Conservation (phyloP, 2,797 vertebrate species). For the Fundulus diaphanus region DNA sequence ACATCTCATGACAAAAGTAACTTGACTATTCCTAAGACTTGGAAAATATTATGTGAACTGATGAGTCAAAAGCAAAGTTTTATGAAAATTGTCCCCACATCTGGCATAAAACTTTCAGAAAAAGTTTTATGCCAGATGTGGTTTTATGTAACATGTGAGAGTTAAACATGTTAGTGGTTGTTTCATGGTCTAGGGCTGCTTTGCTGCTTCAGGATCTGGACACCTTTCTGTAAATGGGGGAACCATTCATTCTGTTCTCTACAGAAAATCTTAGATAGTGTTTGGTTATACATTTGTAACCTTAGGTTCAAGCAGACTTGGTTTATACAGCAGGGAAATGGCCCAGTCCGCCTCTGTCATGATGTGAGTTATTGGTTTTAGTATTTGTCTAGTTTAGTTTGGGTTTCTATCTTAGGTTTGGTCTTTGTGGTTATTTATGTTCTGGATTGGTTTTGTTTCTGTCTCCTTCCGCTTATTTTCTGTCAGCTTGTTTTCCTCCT, state of each 20-base stretch:
- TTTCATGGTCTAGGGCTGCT: background rate
- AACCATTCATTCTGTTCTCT: background rate
- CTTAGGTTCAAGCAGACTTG: background rate
- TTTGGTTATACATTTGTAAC: background rate
- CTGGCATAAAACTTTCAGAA: background rate
- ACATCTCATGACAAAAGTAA: too few species aligned
- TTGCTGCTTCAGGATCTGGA: background rate
- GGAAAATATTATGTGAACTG: background rate
- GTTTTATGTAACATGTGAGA: too few species aligned
- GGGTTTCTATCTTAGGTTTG: too few species aligned
- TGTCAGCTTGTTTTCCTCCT: too few species aligned
- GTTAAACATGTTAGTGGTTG: too few species aligned
- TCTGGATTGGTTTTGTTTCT: too few species aligned
- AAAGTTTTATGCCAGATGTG: too few species aligned
- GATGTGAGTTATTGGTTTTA: too few species aligned
- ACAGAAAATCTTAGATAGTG: background rate
- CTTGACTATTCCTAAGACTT: too few species aligned
- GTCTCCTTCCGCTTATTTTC: too few species aligned
- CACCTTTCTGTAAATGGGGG: background rate
- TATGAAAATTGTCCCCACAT: background rate
- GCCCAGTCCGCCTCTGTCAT: background rate
- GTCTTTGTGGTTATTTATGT: too few species aligned
- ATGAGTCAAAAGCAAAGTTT: background rate
- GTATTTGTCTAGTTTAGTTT: too few species aligned
- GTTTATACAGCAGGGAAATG: background rate